Base-by-base conservation (phyloP, 2,797 vertebrate genomes). In the Thaleichthys pacificus region DNA sequence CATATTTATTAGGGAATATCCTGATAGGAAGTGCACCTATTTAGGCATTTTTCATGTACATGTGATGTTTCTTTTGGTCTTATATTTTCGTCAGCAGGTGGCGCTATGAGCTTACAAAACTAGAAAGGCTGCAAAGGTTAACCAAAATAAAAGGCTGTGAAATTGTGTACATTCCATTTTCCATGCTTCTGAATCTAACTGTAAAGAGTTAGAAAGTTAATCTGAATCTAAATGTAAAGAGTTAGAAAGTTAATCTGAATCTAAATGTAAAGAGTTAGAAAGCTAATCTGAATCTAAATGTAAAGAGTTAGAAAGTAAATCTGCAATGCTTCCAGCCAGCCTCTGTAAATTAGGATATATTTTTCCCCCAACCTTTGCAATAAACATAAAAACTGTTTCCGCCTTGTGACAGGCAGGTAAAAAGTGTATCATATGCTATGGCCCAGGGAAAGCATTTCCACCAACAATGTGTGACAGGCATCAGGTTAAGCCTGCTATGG, bases 41-140 rank as follows among this genome's bases (percentile, higher is more conserved):
- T 11, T 11, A 26, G 21, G 57, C 57, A 21, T 60, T 9, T 21
- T 11, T 11, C 62, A 42, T 28, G 22, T 17, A 15, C 21, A 38
- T 75, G 11, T n/a, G 12, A 22, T 56, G 30, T 35, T 19, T 64
- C 19, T 35, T 24, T n/a, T 17, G 22, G 7, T 73, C 57, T 70
- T 35, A 71, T 19, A 57, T 60, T 38, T 68, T n/a, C 21, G 47
- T 56, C 90, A 91, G 87, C 82, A 90, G 92, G 75, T 84, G 91
- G 90, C 0, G 89, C 84, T 83, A 80, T 87, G 78, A 66, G 64
- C 72, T 73, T 71, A 80, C n/a, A 67, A 6, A 66, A 24, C 12
- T 4, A 28, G 11, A 35, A 35, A 35, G 32, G 42, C 42, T 47
- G 42, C 42, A 47, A 19, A 58, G n/a, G 56, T 1, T 30, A 28